Evolutionary conservation across 2,797 vertebrate species (phyloP).

Genomic region (Trichosurus vulpecula): DNA sequence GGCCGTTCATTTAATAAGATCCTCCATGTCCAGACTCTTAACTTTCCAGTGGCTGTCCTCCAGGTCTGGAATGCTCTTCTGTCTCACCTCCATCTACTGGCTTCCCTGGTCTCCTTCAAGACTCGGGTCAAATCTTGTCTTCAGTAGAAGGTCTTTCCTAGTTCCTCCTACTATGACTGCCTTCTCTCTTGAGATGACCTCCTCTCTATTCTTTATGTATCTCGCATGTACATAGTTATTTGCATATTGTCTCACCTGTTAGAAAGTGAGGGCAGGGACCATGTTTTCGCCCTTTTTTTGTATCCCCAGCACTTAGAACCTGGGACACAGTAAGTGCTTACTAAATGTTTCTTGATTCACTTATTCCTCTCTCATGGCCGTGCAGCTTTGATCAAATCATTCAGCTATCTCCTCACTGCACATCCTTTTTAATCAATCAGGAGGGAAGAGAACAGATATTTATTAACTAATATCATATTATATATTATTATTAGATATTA

Average conservation of each 20-base stretch:
- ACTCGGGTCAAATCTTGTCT: not conserved
- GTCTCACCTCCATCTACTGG: not conserved
- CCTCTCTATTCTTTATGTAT: not conserved
- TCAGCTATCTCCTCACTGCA: not conserved
- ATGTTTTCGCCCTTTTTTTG: not conserved
- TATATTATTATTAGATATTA: not conserved
- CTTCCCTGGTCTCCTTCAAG: not conserved
- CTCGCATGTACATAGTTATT: not conserved
- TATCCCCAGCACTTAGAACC: not conserved
- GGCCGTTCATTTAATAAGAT: not conserved
- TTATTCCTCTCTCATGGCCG: not conserved
- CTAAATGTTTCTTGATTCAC: not conserved
- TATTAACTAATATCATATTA: not conserved
- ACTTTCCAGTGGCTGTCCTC: not conserved
- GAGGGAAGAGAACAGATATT: not conserved
- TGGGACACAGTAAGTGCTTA: not conserved
- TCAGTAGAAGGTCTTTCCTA: not conserved
- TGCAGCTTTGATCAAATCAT: not conserved
- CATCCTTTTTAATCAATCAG: not conserved
- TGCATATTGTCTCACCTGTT: not conserved
- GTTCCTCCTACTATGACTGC: not conserved
- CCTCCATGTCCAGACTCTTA: not conserved
- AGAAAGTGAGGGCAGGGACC: not conserved
- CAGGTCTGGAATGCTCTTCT: not conserved
- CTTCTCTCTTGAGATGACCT: not conserved